A percentile compares a stretch with the other conserved stretches of the same genome.
Evolutionary conservation across 2,113 vertebrate genomes (phyloP).

Genomic region (Ceyx melanurus): DNA sequence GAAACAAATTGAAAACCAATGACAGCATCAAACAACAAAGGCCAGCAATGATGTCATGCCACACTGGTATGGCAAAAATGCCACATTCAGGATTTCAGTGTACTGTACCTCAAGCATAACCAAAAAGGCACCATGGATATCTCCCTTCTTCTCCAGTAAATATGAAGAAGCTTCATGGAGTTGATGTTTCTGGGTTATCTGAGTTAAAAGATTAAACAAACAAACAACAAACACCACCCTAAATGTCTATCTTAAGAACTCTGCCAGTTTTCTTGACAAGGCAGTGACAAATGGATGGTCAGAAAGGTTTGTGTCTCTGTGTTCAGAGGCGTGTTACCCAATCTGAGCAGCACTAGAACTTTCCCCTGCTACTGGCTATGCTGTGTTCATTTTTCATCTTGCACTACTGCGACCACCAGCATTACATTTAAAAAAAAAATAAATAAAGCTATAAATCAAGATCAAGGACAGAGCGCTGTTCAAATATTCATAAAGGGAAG

Average conservation of each 20-base stretch:
- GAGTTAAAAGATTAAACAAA: not conserved
- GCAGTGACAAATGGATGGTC: not conserved
- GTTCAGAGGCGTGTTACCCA: not conserved
- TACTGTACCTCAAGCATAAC: slow-evolving; percentile 87
- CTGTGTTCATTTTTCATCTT: not conserved
- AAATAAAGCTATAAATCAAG: not conserved
- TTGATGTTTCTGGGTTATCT: slow-evolving; percentile 87
- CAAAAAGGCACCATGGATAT: slow-evolving; percentile 87
- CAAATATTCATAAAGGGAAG: not conserved
- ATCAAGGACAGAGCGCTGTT: not conserved
- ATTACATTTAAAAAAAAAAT: not conserved
- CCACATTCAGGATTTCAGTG: not conserved
- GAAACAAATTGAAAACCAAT: not conserved
- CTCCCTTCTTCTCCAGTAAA: slow-evolving; percentile 92
- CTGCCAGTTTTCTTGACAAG: not conserved
- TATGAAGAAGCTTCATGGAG: slow-evolving; percentile 87
- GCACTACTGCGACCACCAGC: not conserved
- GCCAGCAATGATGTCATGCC: not conserved
- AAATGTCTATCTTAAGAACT: not conserved
- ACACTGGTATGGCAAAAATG: not conserved
- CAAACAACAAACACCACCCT: not conserved
- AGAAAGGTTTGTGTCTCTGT: not conserved
- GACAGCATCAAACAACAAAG: not conserved
- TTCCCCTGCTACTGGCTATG: accelerated
- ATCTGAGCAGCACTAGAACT: not conserved